Conservation (phyloP, 1,140 invertebrate genomes). For the Euura lappo region DNA sequence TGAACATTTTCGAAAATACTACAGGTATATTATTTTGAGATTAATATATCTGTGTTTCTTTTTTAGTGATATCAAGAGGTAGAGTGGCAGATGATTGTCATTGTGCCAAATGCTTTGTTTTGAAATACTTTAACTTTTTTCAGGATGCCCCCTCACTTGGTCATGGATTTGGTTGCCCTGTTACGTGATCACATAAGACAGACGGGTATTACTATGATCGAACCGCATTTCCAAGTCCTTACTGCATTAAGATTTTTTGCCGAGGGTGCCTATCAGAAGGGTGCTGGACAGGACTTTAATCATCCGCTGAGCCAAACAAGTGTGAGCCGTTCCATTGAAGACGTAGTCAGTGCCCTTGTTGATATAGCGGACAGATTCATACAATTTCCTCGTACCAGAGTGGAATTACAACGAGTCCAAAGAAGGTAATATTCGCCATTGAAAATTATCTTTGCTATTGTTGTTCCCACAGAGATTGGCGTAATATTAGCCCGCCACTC, state of each 20-base stretch:
- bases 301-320: not conserved
- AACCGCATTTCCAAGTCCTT: not conserved
- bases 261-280: not conserved
- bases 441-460: not conserved
- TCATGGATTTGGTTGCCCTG: not conserved
- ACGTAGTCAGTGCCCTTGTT: not conserved
- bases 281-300: not conserved
- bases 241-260: not conserved
- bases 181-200: not conserved
- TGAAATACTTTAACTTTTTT: no score
- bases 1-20: no score
- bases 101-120: no score
- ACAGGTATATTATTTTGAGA: no score
- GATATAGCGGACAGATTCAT: not conserved
- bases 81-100: no score
- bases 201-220: not conserved
- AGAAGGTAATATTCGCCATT: not conserved
- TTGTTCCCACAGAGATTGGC: not conserved
- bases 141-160: no score
- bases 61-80: no score
- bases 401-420: not conserved
- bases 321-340: not conserved
- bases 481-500: not conserved
- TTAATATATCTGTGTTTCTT: no score
- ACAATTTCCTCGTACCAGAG: not conserved